phyloP scores from a whole-genome alignment of 2,113 vertebrate species.

The Pagrus major region DNA sequence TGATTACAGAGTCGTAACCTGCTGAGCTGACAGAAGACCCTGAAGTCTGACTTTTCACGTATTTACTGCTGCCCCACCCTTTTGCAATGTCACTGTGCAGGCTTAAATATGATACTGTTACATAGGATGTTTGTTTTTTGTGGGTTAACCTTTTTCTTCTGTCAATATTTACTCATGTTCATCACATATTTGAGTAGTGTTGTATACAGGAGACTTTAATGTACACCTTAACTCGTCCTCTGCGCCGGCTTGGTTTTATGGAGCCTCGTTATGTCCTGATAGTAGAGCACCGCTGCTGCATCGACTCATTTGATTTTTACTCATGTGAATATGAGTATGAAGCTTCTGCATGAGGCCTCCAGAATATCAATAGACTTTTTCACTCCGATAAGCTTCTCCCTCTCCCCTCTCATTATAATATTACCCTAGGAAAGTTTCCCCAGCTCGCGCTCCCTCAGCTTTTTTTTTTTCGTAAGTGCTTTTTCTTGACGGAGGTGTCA shows the following conservation, averaged over 20 bases:
- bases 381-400: conserved; percentile 49
- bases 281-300: conserved; percentile 38
- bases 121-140: not conserved
- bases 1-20: not conserved
- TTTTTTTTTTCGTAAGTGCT: conserved; percentile 22
- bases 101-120: not conserved
- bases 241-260: conserved; percentile 29
- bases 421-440: conserved; percentile 52
- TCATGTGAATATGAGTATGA: conserved; percentile 62
- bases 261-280: conserved; percentile 48
- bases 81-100: not conserved
- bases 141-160: not conserved
- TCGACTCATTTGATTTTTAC: conserved; percentile 66
- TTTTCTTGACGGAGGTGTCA: conserved; percentile 6
- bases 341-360: conserved; percentile 52
- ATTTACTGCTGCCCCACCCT: not conserved
- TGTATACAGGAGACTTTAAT: conserved; percentile 24
- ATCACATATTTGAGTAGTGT: conserved; percentile 1
- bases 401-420: conserved; percentile 49
- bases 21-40: not conserved
- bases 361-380: conserved; percentile 73
- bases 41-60: not conserved
- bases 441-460: conserved; percentile 11
- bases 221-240: conserved; percentile 16
- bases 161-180: conserved; percentile 19